Base-by-base conservation (phyloP, 2,113 vertebrate genomes). In the Lamprotornis superbus region DNA sequence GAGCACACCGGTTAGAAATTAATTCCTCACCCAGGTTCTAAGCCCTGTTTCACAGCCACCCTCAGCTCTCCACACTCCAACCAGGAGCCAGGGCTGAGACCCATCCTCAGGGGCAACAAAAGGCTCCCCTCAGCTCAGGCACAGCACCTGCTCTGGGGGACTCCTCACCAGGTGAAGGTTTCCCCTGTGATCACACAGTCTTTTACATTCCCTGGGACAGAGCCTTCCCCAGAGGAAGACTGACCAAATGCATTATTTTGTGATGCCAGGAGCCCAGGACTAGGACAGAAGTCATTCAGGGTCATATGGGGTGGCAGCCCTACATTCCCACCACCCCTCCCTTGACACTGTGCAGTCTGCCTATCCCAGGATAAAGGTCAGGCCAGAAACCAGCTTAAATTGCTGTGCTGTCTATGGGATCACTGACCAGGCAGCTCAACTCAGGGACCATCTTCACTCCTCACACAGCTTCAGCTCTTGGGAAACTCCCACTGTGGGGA, bases 291-390 rank as follows among this genome's bases (percentile, higher is more conserved):
- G 22, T 13, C 22, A 7, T 17, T 10, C 10, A 9, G 40, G 37
- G 47, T 13, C 25, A 12, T 14, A 10, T 4, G 23, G 42, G 23
- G 19, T 31, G 25, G 37, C 49, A 92, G 53, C 13, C 10, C 57
- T 15, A 27, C 57, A 27, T 5, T 42, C 25, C 28, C n/a, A 25
- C 5, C 5, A 13, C 3, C 25, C 47, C 37, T 50, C 28, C 42
- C n/a, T 7, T 12, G 21, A 59, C 14, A 23, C 0, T 0, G 27
- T 5, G 0, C 40, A 82, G 83, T 30, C 44, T 42, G 37, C 7
- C 22, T 49, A 31, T 0, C 10, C 47, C 8, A 2, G 16, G 39
- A 6, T 2, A 21, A 49, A 35, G 42, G 12, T 11, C 40, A 40
- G 63, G 49, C 63, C 78, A 90, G 53, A 57, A n/a, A 50, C 1